Percentiles rank a stretch among this genome's conserved stretches.
Conservation (phyloP, 2,888 invertebrate species). For the Heliconius ethilla region DNA sequence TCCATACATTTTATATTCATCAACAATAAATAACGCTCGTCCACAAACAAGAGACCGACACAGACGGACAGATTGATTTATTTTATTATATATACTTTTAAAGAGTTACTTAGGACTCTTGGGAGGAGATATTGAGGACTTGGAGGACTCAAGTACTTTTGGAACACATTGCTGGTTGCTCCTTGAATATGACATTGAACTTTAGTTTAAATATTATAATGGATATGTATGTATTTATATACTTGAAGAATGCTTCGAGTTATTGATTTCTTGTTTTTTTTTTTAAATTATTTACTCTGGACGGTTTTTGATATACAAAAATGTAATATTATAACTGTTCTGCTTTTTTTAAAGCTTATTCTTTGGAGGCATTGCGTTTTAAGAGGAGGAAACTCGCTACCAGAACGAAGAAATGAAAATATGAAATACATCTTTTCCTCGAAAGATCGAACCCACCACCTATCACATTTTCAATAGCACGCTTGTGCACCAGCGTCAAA, state of each 20-base stretch:
- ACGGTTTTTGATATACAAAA: not conserved
- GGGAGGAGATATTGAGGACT: constrained; percentile 6
- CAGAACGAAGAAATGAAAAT: no score
- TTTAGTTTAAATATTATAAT: not conserved
- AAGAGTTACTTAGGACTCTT: constrained; percentile 42
- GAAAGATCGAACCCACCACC: no score
- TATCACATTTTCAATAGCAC: no score
- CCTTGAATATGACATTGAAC: constrained; percentile 34
- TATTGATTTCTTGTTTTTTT: not conserved
- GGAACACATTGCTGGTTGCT: constrained; percentile 38
- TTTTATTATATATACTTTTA: constrained; percentile 44
- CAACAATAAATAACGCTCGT: constrained; percentile 47
- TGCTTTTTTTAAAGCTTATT: no score
- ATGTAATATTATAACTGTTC: no score
- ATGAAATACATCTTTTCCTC: no score
- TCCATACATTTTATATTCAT: constrained; percentile 36
- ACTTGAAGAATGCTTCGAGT: not conserved
- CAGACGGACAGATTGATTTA: constrained; percentile 48
- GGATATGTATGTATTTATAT: not conserved
- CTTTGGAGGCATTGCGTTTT: no score
- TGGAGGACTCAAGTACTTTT: constrained; percentile 34
- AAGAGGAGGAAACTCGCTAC: no score
- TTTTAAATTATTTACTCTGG: not conserved
- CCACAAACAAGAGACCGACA: constrained; percentile 46
- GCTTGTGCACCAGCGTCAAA: no score